Percentiles rank a stretch among this genome's conserved stretches.
Evolutionary conservation across 2,113 vertebrate genomes (phyloP).

Genomic region (Lophura nycthemera): DNA sequence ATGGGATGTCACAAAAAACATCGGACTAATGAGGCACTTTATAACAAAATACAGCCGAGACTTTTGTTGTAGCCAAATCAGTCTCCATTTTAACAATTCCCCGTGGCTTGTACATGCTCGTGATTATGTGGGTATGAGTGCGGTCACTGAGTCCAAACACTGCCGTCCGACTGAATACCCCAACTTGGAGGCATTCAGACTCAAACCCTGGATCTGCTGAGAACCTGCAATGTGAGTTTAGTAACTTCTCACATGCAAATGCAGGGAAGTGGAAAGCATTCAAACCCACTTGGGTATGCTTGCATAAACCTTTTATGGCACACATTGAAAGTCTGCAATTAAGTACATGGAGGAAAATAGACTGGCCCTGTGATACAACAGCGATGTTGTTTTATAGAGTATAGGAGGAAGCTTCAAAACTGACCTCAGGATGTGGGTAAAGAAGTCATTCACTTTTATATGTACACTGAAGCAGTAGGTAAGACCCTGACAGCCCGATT

Average conservation of each 20-base stretch:
- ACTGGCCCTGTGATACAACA: constrained; percentile 37
- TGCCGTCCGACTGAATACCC: background rate
- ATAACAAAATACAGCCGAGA: constrained; percentile 2
- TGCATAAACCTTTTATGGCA: constrained; percentile 71
- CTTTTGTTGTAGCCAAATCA: constrained; percentile 54
- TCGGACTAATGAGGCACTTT: constrained; percentile 60
- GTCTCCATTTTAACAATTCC: constrained; percentile 35
- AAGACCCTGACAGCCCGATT: background rate
- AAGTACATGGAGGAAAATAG: constrained; percentile 60
- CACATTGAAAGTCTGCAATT: constrained; percentile 63
- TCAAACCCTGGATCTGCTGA: constrained; percentile 36
- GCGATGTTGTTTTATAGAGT: constrained; percentile 22
- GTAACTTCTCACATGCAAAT: constrained; percentile 65
- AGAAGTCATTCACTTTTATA: background rate
- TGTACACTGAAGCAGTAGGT: background rate
- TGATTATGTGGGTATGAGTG: constrained; percentile 20
- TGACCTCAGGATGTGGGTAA: background rate
- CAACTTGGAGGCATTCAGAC: constrained; percentile 43
- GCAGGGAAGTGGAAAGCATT: constrained; percentile 77
- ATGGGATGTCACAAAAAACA: constrained; percentile 39
- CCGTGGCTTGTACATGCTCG: background rate
- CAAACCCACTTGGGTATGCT: constrained; percentile 66
- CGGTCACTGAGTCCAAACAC: constrained; percentile 55
- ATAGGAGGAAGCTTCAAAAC: background rate
- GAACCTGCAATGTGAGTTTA: constrained; percentile 55